Evolutionary conservation across 2,888 invertebrate genomes (phyloP).

Genomic region (Lutraria lutraria): DNA sequence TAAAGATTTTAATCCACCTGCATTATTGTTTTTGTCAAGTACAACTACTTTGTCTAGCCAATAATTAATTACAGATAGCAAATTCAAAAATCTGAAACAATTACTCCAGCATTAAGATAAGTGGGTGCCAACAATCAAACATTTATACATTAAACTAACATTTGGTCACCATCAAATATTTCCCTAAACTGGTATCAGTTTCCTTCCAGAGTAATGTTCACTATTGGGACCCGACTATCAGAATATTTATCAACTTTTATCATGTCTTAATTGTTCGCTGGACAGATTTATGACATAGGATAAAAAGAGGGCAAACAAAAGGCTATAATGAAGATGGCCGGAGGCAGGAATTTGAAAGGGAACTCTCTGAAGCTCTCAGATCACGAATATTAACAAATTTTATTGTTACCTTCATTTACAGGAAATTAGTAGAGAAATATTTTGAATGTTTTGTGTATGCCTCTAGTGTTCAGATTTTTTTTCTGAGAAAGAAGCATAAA

Average conservation of each 20-base stretch:
- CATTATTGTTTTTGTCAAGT: neutral
- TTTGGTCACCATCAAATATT: conserved; percentile 2
- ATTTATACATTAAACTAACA: neutral
- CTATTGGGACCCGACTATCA: conserved; percentile 48
- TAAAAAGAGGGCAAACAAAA: conserved; percentile 53
- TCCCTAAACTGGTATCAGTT: conserved; percentile 7
- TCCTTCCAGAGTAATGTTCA: conserved; percentile 3
- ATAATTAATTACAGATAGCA: too few relatives aligned
- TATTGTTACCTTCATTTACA: too few relatives aligned
- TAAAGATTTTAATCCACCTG: neutral
- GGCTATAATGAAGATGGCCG: conserved; percentile 33
- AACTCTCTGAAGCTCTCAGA: neutral
- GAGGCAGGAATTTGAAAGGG: neutral
- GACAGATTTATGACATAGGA: conserved; percentile 64
- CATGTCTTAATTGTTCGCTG: conserved; percentile 60
- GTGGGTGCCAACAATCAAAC: neutral
- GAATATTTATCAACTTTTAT: conserved; percentile 65
- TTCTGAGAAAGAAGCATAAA: too few relatives aligned
- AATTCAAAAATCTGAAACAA: too few relatives aligned
- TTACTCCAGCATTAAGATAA: too few relatives aligned
- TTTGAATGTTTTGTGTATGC: too few relatives aligned
- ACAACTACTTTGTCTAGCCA: neutral
- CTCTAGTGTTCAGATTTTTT: too few relatives aligned
- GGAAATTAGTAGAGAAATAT: too few relatives aligned
- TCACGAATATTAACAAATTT: too few relatives aligned